Evolutionary conservation across 1,140 invertebrate genomes (phyloP).

Genomic region (Caenorhabditis remanei): DNA sequence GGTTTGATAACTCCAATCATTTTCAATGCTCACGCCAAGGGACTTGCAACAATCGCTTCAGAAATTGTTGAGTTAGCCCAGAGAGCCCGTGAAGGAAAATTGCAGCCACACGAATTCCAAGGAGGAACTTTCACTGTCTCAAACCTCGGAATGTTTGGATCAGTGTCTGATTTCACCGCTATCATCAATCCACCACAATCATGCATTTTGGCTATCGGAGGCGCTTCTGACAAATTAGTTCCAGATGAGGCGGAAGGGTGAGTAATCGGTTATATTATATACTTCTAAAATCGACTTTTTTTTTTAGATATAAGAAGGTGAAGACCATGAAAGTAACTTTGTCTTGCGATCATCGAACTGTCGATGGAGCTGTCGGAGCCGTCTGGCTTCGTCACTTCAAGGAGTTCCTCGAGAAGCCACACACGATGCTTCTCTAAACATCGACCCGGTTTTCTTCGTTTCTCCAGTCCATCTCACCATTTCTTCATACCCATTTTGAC

Average conservation of each 20-base stretch:
- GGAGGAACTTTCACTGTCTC: conserved; percentile 88
- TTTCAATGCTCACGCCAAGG: conserved; percentile 91
- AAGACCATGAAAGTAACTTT: conserved; percentile 83
- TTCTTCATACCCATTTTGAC: background rate
- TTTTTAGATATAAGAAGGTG: conserved; percentile 79
- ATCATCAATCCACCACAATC: conserved; percentile 85
- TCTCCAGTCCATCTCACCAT: conserved; percentile 8
- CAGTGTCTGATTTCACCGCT: conserved; percentile 82
- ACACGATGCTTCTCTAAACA: conserved; percentile 82
- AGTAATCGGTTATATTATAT: conserved; percentile 38
- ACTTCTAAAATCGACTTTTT: background rate
- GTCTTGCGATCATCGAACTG: conserved; percentile 84
- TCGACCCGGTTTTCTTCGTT: background rate
- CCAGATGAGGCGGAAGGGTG: conserved; percentile 77
- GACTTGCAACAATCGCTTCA: conserved; percentile 88
- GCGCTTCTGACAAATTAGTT: conserved; percentile 81
- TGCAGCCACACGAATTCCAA: conserved; percentile 97
- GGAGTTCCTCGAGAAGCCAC: conserved; percentile 82
- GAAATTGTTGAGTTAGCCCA: conserved; percentile 88
- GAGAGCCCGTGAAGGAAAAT: conserved; percentile 92
- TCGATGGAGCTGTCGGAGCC: conserved; percentile 85
- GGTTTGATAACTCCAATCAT: conserved; percentile 98
- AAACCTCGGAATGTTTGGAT: conserved; percentile 97
- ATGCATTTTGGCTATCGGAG: conserved; percentile 83
- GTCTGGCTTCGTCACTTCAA: conserved; percentile 83